phyloP scores from a whole-genome alignment of 2,113 vertebrate species.

The Hystrix cristata region DNA sequence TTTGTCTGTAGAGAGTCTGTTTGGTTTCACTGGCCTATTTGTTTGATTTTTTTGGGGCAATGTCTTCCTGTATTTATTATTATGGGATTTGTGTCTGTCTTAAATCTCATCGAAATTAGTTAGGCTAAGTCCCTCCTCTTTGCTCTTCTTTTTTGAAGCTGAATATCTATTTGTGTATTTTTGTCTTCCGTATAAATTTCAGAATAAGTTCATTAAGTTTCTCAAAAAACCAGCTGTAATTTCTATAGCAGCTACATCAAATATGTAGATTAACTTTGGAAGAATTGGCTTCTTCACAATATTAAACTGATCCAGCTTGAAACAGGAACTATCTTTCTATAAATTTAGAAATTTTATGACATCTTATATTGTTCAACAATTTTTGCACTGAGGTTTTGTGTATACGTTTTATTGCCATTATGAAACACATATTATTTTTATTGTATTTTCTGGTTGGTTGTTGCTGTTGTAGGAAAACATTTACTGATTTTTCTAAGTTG shows the following conservation, averaged over 20 bases:
- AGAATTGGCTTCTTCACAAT: constrained; percentile 35
- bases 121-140: neutral
- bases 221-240: neutral
- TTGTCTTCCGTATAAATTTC: constrained; percentile 18
- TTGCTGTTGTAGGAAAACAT: constrained; percentile 24
- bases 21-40: neutral
- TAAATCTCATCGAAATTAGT: neutral
- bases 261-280: neutral
- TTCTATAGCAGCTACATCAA: neutral
- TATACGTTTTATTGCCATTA: constrained; percentile 12
- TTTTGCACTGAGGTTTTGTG: neutral
- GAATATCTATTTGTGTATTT: neutral
- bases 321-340: neutral
- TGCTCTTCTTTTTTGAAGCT: constrained; percentile 28
- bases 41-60: neutral
- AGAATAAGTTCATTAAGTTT: constrained; percentile 35
- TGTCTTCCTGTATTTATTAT: constrained; percentile 26
- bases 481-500: constrained; percentile 48
- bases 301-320: neutral
- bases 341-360: neutral
- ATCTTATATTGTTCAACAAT: constrained; percentile 26
- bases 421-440: constrained; percentile 31
- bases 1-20: constrained; percentile 9
- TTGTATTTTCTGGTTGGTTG: neutral
- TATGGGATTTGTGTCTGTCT: neutral